A percentile compares a stretch with the other conserved stretches of the same genome.
Conservation (phyloP, 2,113 vertebrate species). For the Galemys pyrenaicus region DNA sequence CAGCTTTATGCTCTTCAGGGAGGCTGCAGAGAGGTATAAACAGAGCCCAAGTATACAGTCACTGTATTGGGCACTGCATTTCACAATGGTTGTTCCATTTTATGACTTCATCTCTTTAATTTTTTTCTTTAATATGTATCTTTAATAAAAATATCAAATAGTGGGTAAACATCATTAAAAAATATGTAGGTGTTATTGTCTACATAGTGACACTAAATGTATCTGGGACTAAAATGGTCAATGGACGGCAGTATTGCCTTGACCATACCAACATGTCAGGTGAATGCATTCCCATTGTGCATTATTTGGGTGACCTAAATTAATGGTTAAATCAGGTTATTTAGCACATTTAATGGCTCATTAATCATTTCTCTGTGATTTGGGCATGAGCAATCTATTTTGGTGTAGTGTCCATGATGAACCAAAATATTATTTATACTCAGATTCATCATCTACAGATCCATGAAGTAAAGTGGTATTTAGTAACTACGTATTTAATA, state of each 20-base stretch:
- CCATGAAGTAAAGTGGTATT: background rate
- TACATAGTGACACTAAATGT: background rate
- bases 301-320: rapidly evolving
- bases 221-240: background rate
- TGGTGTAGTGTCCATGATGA: background rate
- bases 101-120: too few species aligned
- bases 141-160: background rate
- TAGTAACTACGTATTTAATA: background rate
- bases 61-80: rapidly evolving
- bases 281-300: background rate
- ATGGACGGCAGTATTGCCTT: background rate
- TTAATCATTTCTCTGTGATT: background rate
- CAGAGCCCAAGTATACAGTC: rapidly evolving
- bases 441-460: too few species aligned
- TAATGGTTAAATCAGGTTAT: background rate
- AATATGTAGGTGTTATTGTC: background rate
- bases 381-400: background rate
- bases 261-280: background rate
- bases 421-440: too few species aligned
- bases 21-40: background rate
- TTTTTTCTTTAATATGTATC: background rate
- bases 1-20: background rate
- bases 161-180: background rate
- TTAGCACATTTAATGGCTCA: rapidly evolving
- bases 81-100: too few species aligned